Conservation (phyloP, 2,113 vertebrate genomes). For the Trochalopteron elliotii region DNA sequence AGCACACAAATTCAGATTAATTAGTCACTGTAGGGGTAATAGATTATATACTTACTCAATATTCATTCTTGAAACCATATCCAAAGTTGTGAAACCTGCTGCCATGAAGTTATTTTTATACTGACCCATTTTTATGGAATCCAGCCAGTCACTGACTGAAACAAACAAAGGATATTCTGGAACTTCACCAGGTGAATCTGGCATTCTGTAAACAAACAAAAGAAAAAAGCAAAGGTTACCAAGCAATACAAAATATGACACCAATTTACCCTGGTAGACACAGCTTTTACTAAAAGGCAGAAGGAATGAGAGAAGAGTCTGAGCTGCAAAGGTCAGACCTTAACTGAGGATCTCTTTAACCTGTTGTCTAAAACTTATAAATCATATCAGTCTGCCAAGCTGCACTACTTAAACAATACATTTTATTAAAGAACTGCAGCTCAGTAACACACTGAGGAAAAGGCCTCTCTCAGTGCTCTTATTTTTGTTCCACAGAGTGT, state of each 20-base stretch:
- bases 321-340: neutral
- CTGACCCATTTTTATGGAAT: conserved; percentile 98
- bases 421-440: neutral
- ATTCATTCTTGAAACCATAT: conserved; percentile 92
- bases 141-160: conserved; percentile 94
- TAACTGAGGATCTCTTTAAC: neutral
- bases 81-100: conserved; percentile 90
- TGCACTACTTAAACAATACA: neutral
- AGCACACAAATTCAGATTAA: neutral
- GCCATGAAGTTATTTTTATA: conserved; percentile 96
- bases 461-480: neutral
- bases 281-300: neutral
- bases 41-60: conserved; percentile 87
- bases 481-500: neutral
- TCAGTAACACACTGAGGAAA: neutral
- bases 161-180: conserved; percentile 93
- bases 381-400: neutral
- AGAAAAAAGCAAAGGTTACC: neutral
- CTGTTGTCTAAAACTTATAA: neutral
- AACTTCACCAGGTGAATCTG: conserved; percentile 90
- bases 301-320: neutral
- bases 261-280: neutral
- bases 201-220: conserved; percentile 73
- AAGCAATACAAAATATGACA: neutral
- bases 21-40: neutral